These are phyloP conservation scores for Drosophila colorata DNA, from an alignment of 2,888 invertebrate species.

Conservation along the genomic window DNA sequence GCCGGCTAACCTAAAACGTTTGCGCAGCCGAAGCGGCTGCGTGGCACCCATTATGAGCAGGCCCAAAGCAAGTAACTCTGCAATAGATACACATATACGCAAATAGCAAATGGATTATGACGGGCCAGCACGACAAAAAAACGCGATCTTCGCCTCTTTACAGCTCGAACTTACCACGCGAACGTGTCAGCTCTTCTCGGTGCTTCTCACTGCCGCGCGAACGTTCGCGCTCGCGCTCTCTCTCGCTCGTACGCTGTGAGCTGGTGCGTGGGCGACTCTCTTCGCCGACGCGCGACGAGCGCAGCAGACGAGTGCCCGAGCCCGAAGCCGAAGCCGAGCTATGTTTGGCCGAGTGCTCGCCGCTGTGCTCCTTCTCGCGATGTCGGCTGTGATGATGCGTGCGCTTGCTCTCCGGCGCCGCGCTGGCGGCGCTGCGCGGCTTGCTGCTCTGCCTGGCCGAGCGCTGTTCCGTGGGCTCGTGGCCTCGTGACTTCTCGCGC, in stretches of 20 bases:
- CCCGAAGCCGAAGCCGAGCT: conserved; percentile 21
- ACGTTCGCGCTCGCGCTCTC: conserved; percentile 50
- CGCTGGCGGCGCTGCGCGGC: conserved; percentile 44
- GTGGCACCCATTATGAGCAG: conserved; percentile 83
- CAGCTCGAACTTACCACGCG: conserved; percentile 64
- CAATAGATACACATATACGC: conserved; percentile 42
- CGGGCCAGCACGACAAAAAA: too few relatives aligned
- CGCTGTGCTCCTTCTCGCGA: conserved; percentile 52
- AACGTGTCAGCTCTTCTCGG: conserved; percentile 33
- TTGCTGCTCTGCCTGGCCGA: conserved; percentile 50
- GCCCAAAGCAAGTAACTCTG: conserved; percentile 82
- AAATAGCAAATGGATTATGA: conserved; percentile 32
- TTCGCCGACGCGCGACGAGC: conserved; percentile 65
- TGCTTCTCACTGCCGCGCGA: conserved; percentile 47
- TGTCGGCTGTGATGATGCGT: conserved; percentile 72
- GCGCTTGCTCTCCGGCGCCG: conserved; percentile 57
- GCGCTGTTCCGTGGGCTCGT: conserved; percentile 51
- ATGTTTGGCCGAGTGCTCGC: conserved; percentile 51
- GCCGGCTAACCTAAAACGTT: conserved; percentile 78
- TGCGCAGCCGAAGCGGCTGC: conserved; percentile 77
- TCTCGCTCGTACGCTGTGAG: conserved; percentile 52
- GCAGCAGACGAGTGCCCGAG: conserved; percentile 52
- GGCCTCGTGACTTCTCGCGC: conserved; percentile 63
- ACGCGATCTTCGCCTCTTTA: neutral
- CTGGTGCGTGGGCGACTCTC: conserved; percentile 63